Conservation (phyloP, 2,113 vertebrate species). For the Ivindomyrus marchei region DNA sequence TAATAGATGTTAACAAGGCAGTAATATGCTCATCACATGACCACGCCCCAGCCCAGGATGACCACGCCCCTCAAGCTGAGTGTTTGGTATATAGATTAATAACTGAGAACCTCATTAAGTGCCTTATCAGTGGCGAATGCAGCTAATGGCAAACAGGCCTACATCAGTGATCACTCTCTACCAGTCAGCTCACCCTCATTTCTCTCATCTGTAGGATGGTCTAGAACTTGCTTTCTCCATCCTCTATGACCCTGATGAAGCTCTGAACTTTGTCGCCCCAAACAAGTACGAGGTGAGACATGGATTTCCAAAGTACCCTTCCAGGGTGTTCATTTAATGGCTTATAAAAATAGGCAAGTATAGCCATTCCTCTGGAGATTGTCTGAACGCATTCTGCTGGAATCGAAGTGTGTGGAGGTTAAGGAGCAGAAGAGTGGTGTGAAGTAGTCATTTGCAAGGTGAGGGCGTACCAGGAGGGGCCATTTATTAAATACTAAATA, state of each 20-base stretch:
- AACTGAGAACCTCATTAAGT: not conserved
- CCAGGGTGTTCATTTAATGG: not conserved
- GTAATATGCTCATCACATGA: not conserved
- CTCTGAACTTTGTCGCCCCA: constrained; percentile 96
- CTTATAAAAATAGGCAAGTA: not conserved
- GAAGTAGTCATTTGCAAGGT: not conserved
- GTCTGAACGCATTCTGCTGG: not conserved
- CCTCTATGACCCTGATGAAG: constrained; percentile 91
- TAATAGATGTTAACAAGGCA: not conserved
- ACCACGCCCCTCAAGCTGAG: not conserved
- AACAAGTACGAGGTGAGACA: constrained; percentile 89
- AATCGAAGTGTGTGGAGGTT: not conserved
- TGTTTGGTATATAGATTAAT: not conserved
- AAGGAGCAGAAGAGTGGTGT: not conserved
- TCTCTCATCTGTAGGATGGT: constrained; percentile 69
- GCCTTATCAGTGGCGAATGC: not conserved
- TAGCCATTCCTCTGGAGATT: not conserved
- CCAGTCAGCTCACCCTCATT: not conserved
- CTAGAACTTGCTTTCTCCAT: constrained; percentile 95
- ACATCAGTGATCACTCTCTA: not conserved
- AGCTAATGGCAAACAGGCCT: not conserved
- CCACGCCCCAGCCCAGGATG: not conserved
- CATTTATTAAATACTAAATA: not conserved
- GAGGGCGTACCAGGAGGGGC: not conserved
- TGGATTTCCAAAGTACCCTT: not conserved